A percentile compares a stretch with the other conserved stretches of the same genome.
Evolutionary conservation across 1,140 invertebrate species (phyloP).

Genomic region (Samia ricini): DNA sequence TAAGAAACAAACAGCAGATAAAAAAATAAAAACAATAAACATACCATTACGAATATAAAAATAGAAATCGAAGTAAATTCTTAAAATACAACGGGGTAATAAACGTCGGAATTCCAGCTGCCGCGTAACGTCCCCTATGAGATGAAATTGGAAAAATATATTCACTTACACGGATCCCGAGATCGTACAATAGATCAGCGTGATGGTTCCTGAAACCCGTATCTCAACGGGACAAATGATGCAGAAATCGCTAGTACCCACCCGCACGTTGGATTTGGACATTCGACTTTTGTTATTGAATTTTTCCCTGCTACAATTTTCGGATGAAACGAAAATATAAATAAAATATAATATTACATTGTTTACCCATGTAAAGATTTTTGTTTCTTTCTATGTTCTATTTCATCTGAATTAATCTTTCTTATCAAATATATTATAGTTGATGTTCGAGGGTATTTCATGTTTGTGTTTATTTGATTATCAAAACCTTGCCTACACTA

Average conservation of each 20-base stretch:
- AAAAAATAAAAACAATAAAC: background rate
- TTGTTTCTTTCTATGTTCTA: too few relatives aligned
- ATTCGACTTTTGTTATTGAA: slow-evolving; percentile 18
- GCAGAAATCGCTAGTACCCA: slow-evolving; percentile 19
- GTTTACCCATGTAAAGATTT: too few relatives aligned
- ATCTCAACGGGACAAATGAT: slow-evolving; percentile 21
- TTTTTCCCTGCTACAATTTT: slow-evolving; percentile 17
- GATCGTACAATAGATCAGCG: slow-evolving; percentile 16
- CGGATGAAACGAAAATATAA: background rate
- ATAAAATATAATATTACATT: too few relatives aligned
- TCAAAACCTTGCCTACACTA: too few relatives aligned
- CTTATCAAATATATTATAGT: too few relatives aligned
- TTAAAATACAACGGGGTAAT: background rate
- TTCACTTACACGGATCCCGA: slow-evolving; percentile 14
- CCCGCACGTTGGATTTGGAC: slow-evolving; percentile 14
- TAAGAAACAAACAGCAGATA: background rate
- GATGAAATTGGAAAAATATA: slow-evolving; percentile 14
- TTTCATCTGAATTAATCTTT: too few relatives aligned
- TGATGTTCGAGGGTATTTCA: too few relatives aligned
- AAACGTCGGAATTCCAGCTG: background rate
- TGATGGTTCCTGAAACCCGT: slow-evolving; percentile 10
- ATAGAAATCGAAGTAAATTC: slow-evolving; percentile 1
- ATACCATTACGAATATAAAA: background rate
- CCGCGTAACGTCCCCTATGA: background rate
- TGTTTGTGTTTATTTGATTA: too few relatives aligned